Percentiles rank a stretch among this genome's conserved stretches.
Conservation (phyloP, 30 jellyfish, hydroid and myxozoan species). For the Calvadosia cruxmelitensis region DNA sequence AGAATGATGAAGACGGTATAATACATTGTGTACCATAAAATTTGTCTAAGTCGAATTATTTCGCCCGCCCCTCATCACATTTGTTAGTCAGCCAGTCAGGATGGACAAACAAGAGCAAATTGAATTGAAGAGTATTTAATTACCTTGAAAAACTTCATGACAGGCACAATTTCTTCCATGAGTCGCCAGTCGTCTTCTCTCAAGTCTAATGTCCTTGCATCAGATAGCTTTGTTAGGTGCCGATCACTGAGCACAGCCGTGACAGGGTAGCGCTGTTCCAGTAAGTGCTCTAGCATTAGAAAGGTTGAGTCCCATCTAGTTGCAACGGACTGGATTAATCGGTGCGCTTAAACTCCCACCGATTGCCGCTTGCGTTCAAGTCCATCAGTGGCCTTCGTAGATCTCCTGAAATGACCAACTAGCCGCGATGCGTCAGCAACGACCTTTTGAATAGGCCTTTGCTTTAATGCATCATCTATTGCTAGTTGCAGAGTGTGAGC, state of each 20-base stretch:
- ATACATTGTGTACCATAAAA: too few relatives aligned
- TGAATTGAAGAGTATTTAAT: too few relatives aligned
- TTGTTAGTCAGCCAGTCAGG: too few relatives aligned
- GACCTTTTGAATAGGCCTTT: slow-evolving; percentile 6
- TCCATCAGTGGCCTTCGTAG: slow-evolving; percentile 16
- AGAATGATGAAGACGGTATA: too few relatives aligned
- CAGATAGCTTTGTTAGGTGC: background rate
- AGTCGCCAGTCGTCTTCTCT: background rate
- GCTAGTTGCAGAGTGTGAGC: slow-evolving; percentile 42
- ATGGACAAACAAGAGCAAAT: too few relatives aligned
- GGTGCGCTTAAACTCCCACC: slow-evolving; percentile 10
- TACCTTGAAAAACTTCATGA: background rate
- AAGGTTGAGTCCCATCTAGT: slow-evolving; percentile 51
- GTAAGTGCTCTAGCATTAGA: slow-evolving; percentile 24
- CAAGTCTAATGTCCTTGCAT: background rate
- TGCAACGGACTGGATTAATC: slow-evolving; percentile 20
- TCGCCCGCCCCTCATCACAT: too few relatives aligned
- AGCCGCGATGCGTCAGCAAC: slow-evolving; percentile 5
- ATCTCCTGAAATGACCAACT: slow-evolving; percentile 11
- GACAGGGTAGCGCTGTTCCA: slow-evolving; percentile 13
- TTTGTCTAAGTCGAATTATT: too few relatives aligned
- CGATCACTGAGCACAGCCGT: background rate
- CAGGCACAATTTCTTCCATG: background rate
- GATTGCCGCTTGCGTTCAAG: background rate
- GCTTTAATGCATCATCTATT: slow-evolving; percentile 25